Evolutionary conservation across 2,113 vertebrate genomes (phyloP), one percentile per base, ranked within the genome.

Genomic region (Callipepla squamata): DNA sequence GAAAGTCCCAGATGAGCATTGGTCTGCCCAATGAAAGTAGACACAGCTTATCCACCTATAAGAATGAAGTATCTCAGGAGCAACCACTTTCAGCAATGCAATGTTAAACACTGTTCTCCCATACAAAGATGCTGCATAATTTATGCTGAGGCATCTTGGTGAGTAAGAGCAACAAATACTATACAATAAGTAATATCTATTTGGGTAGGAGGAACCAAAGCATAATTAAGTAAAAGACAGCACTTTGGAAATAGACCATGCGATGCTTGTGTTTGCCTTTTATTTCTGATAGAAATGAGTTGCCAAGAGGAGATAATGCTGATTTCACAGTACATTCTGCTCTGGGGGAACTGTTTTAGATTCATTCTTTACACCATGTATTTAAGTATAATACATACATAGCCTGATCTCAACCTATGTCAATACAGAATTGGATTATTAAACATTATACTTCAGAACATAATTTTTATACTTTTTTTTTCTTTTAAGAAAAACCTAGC

Each of bases 31-130:
- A 1, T 9, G 45, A 21, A 0, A 4, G 50, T 45, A 15, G 38
- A 81, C 26, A 11, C 51, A 32, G 9, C 4, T 4, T 26, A 67
- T 7, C 15, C 40, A 28, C 26, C 45, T n/a, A 32, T 8, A 23
- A 22, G 51, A 28, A 45, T 0, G 2, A 9, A 4, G 0, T 19
- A 28, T 36, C n/a, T 78, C 62, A 45, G 44, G 30, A 55, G 8
- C 17, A 9, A 1, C 2, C 21, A 23, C 47, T 23, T 44, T 42
- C 0, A 0, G 30, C 72, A 68, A 45, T 23, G 4, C 1, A 0
- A 34, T 22, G 19, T 21, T 26, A 36, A 28, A 68, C 28, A 45
- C 8, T 74, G 28, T 48, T 51, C 13, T n/a, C 23, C n/a, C 42
- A 18, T 17, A 75, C 1, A 0, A 65, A 84, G 45, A 65, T 16